These are phyloP conservation scores for Clarias laeviceps DNA, from an alignment of 2,797 vertebrate species.

Conservation along the genomic window DNA sequence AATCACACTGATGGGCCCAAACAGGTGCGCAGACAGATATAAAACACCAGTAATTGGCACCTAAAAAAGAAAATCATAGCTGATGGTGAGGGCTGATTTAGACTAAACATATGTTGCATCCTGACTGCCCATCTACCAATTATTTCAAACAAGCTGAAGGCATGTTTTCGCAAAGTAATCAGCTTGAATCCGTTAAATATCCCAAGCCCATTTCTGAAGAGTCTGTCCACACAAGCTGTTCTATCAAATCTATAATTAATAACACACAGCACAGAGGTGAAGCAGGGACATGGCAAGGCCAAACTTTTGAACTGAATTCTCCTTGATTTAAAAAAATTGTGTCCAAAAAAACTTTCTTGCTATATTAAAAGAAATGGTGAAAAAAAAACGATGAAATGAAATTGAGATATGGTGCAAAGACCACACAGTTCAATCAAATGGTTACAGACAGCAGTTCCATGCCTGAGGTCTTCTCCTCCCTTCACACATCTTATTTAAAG, in stretches of 20 bases:
- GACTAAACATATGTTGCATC: conserved; percentile 48
- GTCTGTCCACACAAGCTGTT: conserved; percentile 21
- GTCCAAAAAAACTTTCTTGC: background rate
- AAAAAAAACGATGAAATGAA: background rate
- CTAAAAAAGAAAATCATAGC: conserved; percentile 26
- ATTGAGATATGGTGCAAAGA: background rate
- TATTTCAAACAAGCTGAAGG: conserved; percentile 33
- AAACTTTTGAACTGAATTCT: conserved; percentile 16
- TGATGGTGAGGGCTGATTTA: conserved; percentile 33
- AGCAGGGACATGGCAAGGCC: background rate
- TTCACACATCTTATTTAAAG: conserved; percentile 12
- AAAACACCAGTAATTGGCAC: conserved; percentile 45
- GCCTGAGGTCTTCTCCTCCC: background rate
- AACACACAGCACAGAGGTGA: conserved; percentile 15
- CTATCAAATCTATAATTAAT: conserved; percentile 12
- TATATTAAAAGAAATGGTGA: conserved; percentile 30
- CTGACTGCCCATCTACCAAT: conserved; percentile 39
- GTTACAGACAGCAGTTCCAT: background rate
- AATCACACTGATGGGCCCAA: conserved; percentile 34
- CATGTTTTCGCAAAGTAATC: conserved; percentile 21
- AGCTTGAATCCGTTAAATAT: conserved; percentile 11
- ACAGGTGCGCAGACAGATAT: conserved; percentile 43
- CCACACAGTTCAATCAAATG: background rate
- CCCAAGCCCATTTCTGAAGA: conserved; percentile 14
- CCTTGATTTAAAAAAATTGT: conserved; percentile 6